A percentile compares a stretch with the other conserved stretches of the same genome.
phyloP scores from a whole-genome alignment of 2,888 invertebrate genomes.

The Tholera decimalis region DNA sequence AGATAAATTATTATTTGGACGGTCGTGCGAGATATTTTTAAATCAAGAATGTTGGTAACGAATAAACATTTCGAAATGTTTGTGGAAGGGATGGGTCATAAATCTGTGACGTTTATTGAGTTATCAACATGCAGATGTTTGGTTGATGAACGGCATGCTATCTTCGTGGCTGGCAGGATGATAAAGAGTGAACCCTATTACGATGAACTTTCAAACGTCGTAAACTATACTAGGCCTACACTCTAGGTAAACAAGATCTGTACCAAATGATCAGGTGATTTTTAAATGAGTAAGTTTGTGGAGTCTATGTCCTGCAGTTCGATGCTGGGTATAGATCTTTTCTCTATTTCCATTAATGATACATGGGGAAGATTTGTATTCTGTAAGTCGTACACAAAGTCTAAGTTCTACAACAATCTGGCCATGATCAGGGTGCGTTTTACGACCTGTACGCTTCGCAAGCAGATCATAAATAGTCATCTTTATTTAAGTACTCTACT shows the following conservation, averaged over 20 bases:
- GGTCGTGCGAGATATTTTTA: slow-evolving; percentile 24
- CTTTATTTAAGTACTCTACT: too few relatives aligned
- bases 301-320: neutral
- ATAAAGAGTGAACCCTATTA: slow-evolving; percentile 59
- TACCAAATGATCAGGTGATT: slow-evolving; percentile 1
- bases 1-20: slow-evolving; percentile 7
- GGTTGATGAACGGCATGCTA: slow-evolving; percentile 48
- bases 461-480: too few relatives aligned
- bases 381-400: too few relatives aligned
- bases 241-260: slow-evolving; percentile 14
- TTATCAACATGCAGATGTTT: slow-evolving; percentile 50
- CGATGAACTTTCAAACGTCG: slow-evolving; percentile 58
- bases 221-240: slow-evolving; percentile 18
- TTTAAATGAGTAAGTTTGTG: neutral
- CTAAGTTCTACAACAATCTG: neutral
- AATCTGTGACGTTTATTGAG: slow-evolving; percentile 36
- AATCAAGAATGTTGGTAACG: slow-evolving; percentile 6
- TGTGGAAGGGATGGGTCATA: slow-evolving; percentile 23
- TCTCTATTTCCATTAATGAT: neutral
- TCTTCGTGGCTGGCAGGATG: slow-evolving; percentile 43
- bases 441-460: too few relatives aligned
- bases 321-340: neutral
- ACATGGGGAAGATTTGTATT: too few relatives aligned
- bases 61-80: slow-evolving; percentile 29
- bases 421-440: neutral